Evolutionary conservation across 2,888 invertebrate genomes (phyloP).

Genomic region (Cephus nigrinus): DNA sequence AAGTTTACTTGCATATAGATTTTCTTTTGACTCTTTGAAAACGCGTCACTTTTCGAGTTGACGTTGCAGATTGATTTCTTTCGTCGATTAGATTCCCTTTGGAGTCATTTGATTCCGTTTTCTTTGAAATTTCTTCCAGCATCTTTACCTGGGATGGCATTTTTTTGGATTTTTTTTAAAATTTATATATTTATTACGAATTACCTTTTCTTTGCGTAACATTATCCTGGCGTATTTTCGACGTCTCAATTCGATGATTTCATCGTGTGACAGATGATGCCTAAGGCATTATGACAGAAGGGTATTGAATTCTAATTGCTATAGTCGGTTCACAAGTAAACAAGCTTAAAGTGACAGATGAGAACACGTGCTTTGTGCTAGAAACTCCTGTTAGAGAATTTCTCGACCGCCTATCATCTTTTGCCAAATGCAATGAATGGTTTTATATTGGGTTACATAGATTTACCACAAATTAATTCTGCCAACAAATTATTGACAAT

Average conservation of each 20-base stretch:
- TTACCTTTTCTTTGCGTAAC: constrained; percentile 10
- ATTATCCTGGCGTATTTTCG: constrained; percentile 7
- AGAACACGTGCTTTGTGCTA: too few species aligned
- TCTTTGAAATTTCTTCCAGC: background rate
- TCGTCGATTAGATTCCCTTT: background rate
- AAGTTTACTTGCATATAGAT: background rate
- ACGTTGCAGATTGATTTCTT: background rate
- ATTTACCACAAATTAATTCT: too few species aligned
- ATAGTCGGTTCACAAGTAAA: too few species aligned
- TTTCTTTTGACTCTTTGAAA: background rate
- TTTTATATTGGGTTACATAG: too few species aligned
- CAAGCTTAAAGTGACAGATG: too few species aligned
- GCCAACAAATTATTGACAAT: too few species aligned
- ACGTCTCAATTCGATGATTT: constrained; percentile 9
- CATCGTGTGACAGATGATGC: constrained; percentile 4
- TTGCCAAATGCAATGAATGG: too few species aligned
- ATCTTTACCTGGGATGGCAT: background rate
- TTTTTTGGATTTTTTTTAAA: background rate
- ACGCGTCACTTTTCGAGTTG: background rate
- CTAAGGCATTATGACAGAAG: background rate
- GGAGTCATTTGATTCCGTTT: background rate
- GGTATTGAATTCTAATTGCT: background rate
- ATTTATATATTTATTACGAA: background rate
- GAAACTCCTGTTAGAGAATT: too few species aligned
- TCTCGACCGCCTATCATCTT: too few species aligned